These are phyloP conservation scores for Euphysa ruthae DNA, from an alignment of 30 jellyfish, hydroid and myxozoan species.

Conservation along the genomic window DNA sequence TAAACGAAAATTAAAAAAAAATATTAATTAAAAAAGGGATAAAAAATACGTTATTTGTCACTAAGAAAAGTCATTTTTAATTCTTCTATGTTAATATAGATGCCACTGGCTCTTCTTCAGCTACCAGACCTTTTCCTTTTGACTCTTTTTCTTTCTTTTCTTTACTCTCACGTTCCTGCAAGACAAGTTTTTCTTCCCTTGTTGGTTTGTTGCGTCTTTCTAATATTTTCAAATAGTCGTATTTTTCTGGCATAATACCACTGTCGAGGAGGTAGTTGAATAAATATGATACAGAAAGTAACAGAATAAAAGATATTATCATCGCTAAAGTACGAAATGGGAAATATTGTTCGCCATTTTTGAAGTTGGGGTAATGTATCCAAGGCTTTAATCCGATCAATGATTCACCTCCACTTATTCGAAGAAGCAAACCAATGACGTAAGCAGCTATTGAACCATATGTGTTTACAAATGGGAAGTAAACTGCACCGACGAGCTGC, in stretches of 20 bases:
- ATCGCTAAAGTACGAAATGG: conserved; percentile 90
- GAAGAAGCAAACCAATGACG: conserved; percentile 60
- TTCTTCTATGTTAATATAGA: too few relatives aligned
- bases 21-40: too few relatives aligned
- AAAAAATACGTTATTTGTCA: too few relatives aligned
- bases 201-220: too few relatives aligned
- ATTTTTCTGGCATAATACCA: conserved; percentile 5
- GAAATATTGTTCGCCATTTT: conserved; percentile 40
- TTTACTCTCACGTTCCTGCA: too few relatives aligned
- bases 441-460: conserved; percentile 82
- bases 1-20: too few relatives aligned
- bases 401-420: conserved; percentile 84
- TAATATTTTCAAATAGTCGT: too few relatives aligned
- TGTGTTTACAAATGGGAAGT: conserved; percentile 73
- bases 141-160: too few relatives aligned
- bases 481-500: conserved; percentile 77
- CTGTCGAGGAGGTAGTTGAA: conserved; percentile 18
- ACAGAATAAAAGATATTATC: conserved; percentile 45
- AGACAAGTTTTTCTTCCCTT: too few relatives aligned
- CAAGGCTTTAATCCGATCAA: conserved; percentile 69
- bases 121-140: too few relatives aligned
- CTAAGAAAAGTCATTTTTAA: too few relatives aligned
- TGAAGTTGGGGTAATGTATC: conserved; percentile 56
- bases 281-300: conserved; percentile 10
- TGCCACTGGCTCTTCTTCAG: too few relatives aligned